A percentile compares a stretch with the other conserved stretches of the same genome.
Evolutionary conservation across 1,140 invertebrate species (phyloP).

Genomic region (Cherax quadricarinatus): DNA sequence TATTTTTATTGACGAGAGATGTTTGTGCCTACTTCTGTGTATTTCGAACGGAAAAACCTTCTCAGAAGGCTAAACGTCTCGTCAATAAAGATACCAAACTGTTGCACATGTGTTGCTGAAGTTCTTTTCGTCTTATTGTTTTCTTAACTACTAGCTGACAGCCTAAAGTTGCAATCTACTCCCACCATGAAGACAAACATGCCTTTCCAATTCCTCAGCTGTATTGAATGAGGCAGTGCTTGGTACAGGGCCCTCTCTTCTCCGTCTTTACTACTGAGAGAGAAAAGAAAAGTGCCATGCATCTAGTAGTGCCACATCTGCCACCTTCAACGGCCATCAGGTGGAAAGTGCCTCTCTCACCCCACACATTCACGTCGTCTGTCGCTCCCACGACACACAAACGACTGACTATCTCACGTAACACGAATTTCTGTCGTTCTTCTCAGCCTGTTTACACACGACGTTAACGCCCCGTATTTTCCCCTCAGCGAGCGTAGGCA

Average conservation of each 20-base stretch:
- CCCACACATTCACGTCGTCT: background rate
- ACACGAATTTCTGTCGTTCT: background rate
- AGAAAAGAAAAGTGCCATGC: no score
- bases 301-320: background rate
- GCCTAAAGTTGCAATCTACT: no score
- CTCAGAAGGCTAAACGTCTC: no score
- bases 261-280: background rate
- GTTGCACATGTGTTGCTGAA: no score
- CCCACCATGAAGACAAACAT: no score
- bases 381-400: background rate
- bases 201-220: no score
- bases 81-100: no score
- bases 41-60: no score
- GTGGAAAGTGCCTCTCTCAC: background rate
- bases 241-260: background rate
- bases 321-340: background rate
- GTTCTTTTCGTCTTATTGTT: no score
- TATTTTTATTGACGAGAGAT: no score
- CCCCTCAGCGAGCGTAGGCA: background rate
- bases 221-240: background rate
- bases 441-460: background rate
- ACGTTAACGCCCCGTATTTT: background rate
- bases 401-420: background rate
- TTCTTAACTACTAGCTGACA: no score
- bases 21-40: no score